Evolutionary conservation across 1,140 invertebrate species (phyloP).

Genomic region (Euura lappo): DNA sequence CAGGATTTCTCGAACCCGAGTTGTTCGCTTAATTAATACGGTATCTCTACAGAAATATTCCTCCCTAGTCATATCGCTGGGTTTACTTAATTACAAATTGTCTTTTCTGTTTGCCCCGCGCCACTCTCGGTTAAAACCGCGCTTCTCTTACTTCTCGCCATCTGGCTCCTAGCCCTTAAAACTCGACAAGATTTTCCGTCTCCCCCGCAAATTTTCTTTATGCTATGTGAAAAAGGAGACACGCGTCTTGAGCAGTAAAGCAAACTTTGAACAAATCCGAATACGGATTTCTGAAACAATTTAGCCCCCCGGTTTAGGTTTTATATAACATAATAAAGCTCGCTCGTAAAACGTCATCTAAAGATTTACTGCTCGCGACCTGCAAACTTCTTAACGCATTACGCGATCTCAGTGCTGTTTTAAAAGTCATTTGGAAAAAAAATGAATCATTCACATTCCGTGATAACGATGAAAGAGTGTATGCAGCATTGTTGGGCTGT

Average conservation of each 20-base stretch:
- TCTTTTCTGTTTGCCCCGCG: constrained; percentile 14
- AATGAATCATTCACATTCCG: not conserved
- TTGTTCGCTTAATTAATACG: constrained; percentile 8
- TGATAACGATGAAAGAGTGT: not conserved
- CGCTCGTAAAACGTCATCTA: not conserved
- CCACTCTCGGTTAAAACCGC: not conserved
- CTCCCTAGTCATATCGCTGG: not conserved
- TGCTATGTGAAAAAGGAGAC: not conserved
- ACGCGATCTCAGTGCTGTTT: not conserved
- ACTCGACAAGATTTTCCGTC: no score
- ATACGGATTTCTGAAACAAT: not conserved
- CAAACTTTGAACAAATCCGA: not conserved
- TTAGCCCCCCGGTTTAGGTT: not conserved
- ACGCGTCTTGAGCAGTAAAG: not conserved
- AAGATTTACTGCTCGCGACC: no score
- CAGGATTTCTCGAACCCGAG: not conserved
- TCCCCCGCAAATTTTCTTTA: no score
- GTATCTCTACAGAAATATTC: not conserved
- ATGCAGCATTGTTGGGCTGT: no score
- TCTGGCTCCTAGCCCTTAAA: no score
- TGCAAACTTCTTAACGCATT: not conserved
- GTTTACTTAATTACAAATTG: constrained; percentile 22
- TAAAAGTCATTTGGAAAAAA: not conserved
- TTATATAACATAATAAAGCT: not conserved
- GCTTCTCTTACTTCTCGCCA: not conserved